Evolutionary conservation across 2,888 invertebrate species (phyloP).

Genomic region (Notocelia uddmanniana): DNA sequence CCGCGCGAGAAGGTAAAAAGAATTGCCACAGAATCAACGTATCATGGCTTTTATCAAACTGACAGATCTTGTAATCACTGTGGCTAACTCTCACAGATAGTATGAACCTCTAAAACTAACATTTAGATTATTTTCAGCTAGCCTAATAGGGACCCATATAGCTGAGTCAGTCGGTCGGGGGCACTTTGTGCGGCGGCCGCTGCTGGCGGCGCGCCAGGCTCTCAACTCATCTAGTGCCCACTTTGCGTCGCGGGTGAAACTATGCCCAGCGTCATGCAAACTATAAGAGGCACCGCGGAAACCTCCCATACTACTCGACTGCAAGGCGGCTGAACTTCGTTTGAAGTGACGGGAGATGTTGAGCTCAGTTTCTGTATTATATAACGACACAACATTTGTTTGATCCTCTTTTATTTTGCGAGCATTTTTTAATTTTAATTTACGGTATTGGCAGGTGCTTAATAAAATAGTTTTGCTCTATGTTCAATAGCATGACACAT

Average conservation of each 20-base stretch:
- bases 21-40: too few relatives aligned
- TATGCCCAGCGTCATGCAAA: slow-evolving; percentile 55
- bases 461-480: too few relatives aligned
- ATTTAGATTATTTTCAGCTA: slow-evolving; percentile 25
- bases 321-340: slow-evolving; percentile 44
- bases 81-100: not conserved
- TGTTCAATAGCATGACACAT: too few relatives aligned
- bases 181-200: slow-evolving; percentile 42
- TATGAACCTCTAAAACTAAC: not conserved
- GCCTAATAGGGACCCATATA: slow-evolving; percentile 51
- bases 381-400: not conserved
- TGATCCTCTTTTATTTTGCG: not conserved
- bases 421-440: not conserved
- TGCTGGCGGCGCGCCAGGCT: slow-evolving; percentile 67
- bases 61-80: not conserved
- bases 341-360: slow-evolving; percentile 16
- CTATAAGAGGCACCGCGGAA: slow-evolving; percentile 51
- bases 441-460: too few relatives aligned
- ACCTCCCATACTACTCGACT: slow-evolving; percentile 51
- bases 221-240: slow-evolving; percentile 69
- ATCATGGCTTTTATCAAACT: too few relatives aligned
- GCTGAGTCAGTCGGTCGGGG: slow-evolving; percentile 56
- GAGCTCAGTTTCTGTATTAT: not conserved
- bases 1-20: too few relatives aligned
- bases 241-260: slow-evolving; percentile 56